Percentiles rank a stretch among this genome's conserved stretches.
phyloP scores from a whole-genome alignment of 2,113 vertebrate species.

The Chunga burmeisteri region DNA sequence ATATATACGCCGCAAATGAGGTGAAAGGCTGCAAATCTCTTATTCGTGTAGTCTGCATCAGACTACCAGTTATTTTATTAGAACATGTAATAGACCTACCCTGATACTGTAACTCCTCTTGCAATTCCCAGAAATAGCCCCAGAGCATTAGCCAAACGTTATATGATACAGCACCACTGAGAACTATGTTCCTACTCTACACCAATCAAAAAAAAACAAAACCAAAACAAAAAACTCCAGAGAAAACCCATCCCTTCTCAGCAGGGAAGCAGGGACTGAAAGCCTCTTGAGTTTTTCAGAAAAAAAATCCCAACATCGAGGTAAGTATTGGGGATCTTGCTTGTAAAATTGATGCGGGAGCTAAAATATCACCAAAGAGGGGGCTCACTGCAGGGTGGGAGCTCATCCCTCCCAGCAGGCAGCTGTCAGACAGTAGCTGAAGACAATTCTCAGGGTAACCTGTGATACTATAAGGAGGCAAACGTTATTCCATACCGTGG shows the following conservation, averaged over 20 bases:
- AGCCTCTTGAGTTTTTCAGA: background rate
- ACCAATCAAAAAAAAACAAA: background rate
- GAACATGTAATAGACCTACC: background rate
- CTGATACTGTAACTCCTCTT: background rate
- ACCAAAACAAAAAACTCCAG: no score
- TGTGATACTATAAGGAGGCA: background rate
- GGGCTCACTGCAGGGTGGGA: background rate
- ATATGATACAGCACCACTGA: background rate
- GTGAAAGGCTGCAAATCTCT: background rate
- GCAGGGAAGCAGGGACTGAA: background rate
- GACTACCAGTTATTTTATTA: background rate
- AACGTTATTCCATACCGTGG: accelerated
- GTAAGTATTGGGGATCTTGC: background rate
- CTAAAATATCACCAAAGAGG: background rate
- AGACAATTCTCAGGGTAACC: background rate
- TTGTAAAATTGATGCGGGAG: background rate
- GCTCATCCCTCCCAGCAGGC: background rate
- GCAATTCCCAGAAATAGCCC: slow-evolving; percentile 1
- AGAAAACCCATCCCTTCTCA: background rate
- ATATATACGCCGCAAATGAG: background rate
- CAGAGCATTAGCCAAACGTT: background rate
- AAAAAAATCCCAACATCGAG: background rate
- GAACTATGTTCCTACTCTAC: background rate
- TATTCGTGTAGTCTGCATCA: background rate
- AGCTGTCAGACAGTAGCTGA: background rate